Percentiles rank a stretch among this genome's conserved stretches.
phyloP scores from a whole-genome alignment of 1,140 invertebrate species.

The Psix sp. region DNA sequence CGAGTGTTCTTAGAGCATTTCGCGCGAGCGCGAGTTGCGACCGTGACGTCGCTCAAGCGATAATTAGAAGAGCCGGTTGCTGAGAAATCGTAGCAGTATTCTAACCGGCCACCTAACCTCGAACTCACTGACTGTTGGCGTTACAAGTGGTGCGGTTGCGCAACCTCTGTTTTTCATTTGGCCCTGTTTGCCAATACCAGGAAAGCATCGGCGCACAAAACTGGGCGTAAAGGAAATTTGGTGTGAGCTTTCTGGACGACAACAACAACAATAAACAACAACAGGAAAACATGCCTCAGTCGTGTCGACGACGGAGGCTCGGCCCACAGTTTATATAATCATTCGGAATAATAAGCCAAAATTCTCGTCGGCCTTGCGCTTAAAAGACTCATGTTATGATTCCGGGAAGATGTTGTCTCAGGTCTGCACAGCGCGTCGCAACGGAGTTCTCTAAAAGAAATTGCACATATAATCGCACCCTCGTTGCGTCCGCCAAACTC shows the following conservation, averaged over 20 bases:
- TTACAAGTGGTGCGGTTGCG: conserved; percentile 17
- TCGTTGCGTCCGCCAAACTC: conserved; percentile 1
- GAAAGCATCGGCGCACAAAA: conserved; percentile 11
- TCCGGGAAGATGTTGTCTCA: conserved; percentile 69
- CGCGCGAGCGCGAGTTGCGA: too few relatives aligned
- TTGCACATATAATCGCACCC: conserved; percentile 24
- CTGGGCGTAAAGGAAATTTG: not conserved
- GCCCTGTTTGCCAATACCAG: conserved; percentile 15
- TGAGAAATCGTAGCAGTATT: too few relatives aligned
- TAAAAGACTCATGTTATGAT: conserved; percentile 69
- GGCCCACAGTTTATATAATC: conserved; percentile 30
- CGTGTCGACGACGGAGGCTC: not conserved
- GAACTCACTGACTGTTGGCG: not conserved
- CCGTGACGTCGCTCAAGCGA: not conserved
- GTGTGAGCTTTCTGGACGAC: not conserved
- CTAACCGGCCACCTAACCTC: not conserved
- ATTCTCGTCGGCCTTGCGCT: not conserved
- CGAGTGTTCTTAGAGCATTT: too few relatives aligned
- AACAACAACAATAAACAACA: conserved; percentile 8
- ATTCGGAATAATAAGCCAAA: not conserved
- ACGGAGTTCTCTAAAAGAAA: conserved; percentile 59
- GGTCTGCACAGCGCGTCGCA: conserved; percentile 55
- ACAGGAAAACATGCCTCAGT: conserved; percentile 24
- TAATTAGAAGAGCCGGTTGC: too few relatives aligned
- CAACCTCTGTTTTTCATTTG: conserved; percentile 25